Conservation (phyloP, 2,113 vertebrate species). For the Drymodes brunneopygia region DNA sequence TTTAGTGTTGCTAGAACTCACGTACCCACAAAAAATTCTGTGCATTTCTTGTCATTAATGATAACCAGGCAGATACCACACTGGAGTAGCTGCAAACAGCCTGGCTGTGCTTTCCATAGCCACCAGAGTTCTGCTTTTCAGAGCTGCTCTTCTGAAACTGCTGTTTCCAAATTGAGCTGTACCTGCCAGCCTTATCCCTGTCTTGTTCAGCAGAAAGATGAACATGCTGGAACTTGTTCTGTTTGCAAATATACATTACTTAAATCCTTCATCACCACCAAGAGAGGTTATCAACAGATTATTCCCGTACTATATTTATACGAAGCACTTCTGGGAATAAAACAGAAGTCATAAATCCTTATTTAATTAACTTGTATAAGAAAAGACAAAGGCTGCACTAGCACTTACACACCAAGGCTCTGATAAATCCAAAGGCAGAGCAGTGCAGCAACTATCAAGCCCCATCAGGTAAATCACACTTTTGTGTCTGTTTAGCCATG, state of each 20-base stretch:
- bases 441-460: neutral
- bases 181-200: neutral
- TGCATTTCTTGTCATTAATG: neutral
- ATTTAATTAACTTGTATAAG: neutral
- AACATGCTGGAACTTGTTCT: slow-evolving; percentile 24
- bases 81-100: neutral
- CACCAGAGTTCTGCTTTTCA: neutral
- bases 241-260: slow-evolving; percentile 4
- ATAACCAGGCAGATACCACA: neutral
- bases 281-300: neutral
- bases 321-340: neutral
- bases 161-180: neutral
- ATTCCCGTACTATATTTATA: neutral
- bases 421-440: neutral
- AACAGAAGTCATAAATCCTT: neutral
- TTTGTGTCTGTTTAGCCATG: neutral
- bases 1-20: neutral
- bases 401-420: neutral
- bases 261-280: slow-evolving; percentile 17
- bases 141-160: neutral
- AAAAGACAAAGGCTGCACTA: neutral
- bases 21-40: neutral
- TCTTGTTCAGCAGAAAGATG: neutral
- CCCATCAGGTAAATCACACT: neutral
- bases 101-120: neutral